Conservation (phyloP, 92 coral and sea anemone genomes). For the Blastomussa wellsi region DNA sequence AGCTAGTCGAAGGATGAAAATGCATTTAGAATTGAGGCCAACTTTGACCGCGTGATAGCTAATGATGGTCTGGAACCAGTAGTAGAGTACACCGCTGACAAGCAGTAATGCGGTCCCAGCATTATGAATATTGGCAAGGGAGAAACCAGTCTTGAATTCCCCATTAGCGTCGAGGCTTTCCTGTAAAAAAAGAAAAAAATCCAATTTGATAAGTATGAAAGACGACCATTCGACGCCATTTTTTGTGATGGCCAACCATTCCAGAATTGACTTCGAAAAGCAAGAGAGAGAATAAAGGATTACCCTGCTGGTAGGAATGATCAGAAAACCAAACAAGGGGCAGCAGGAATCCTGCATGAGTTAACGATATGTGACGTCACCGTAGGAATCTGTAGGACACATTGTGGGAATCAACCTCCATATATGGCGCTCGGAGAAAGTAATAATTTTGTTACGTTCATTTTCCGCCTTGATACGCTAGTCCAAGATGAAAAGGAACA, state of each 20-base stretch:
- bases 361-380: too few relatives aligned
- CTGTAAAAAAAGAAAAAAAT: background rate
- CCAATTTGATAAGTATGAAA: background rate
- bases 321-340: too few relatives aligned
- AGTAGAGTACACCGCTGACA: conserved; percentile 18
- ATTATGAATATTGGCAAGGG: background rate
- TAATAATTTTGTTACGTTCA: too few relatives aligned
- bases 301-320: too few relatives aligned
- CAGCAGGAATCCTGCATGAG: too few relatives aligned
- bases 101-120: conserved; percentile 5
- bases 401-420: too few relatives aligned
- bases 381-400: too few relatives aligned
- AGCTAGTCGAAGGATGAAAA: background rate
- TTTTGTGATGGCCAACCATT: background rate
- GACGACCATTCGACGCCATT: background rate
- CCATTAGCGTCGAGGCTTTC: background rate
- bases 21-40: background rate
- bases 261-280: background rate
- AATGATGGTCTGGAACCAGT: conserved; percentile 18
- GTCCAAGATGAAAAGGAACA: too few relatives aligned
- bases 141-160: background rate
- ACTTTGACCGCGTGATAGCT: background rate
- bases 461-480: too few relatives aligned
- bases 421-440: too few relatives aligned
- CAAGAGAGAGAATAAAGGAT: too few relatives aligned